Percentiles rank a stretch among this genome's conserved stretches.
Evolutionary conservation across 2,797 vertebrate genomes (phyloP).

Genomic region (Limosa lapponica): DNA sequence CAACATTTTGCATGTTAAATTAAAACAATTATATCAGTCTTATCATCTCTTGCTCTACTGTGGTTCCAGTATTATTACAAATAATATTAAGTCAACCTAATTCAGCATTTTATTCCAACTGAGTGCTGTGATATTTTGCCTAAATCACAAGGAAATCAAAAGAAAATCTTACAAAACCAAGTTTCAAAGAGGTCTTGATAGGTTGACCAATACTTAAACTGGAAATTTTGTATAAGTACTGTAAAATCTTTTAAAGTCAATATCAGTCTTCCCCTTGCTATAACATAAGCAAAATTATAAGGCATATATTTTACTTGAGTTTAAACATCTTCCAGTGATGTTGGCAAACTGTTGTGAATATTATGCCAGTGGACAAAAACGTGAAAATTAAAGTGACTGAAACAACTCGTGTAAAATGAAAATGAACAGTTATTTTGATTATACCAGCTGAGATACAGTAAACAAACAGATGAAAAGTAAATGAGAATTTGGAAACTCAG

Average conservation of each 20-base stretch:
- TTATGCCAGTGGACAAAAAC: not conserved
- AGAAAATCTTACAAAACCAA: not conserved
- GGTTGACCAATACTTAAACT: not conserved
- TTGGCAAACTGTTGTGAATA: not conserved
- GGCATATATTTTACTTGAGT: not conserved
- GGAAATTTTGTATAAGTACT: not conserved
- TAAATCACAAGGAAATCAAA: not conserved
- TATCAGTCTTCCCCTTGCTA: not conserved
- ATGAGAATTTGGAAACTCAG: conserved; percentile 4
- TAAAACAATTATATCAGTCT: conserved; percentile 38
- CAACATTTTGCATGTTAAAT: conserved; percentile 39
- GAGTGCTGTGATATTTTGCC: not conserved
- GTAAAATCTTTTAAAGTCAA: not conserved
- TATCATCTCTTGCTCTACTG: not conserved
- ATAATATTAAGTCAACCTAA: not conserved
- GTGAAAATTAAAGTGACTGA: conserved; percentile 19
- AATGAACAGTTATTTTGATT: not conserved
- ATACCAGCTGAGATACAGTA: not conserved
- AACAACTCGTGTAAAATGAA: not conserved
- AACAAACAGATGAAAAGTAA: conserved; percentile 46
- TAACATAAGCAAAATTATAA: not conserved
- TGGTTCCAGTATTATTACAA: not conserved
- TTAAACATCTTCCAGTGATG: not conserved
- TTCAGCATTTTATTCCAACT: not conserved
- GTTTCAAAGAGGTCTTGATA: not conserved